phyloP scores from a whole-genome alignment of 2,113 vertebrate species.

The Candoia aspera region DNA sequence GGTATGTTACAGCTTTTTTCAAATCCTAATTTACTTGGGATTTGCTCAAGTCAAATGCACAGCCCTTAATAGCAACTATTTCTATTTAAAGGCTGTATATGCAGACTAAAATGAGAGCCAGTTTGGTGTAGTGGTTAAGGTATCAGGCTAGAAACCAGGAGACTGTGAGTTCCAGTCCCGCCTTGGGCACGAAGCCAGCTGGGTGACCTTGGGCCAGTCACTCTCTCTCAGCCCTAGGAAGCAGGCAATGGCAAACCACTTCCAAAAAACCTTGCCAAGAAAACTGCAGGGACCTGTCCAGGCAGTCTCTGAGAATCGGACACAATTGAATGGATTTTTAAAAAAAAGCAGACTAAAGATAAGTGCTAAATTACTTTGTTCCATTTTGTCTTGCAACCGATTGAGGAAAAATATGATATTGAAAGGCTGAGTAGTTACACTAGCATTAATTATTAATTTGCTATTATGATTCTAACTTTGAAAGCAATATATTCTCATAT shows the following conservation, averaged over 20 bases:
- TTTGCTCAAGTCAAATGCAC: not conserved
- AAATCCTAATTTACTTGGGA: not conserved
- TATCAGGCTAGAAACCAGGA: too few relatives aligned
- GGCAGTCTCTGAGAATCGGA: too few relatives aligned
- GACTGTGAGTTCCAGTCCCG: too few relatives aligned
- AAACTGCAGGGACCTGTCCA: too few relatives aligned
- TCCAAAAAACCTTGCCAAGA: too few relatives aligned
- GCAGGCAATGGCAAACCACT: too few relatives aligned
- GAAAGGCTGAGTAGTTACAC: slow-evolving; percentile 13
- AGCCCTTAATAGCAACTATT: slow-evolving; percentile 1
- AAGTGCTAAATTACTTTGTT: slow-evolving; percentile 23
- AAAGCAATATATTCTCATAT: slow-evolving; percentile 25
- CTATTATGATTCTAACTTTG: slow-evolving; percentile 19
- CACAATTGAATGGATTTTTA: too few relatives aligned
- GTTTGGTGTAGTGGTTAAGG: too few relatives aligned
- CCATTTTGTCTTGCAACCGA: not conserved
- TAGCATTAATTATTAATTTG: slow-evolving; percentile 40
- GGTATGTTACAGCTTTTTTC: not conserved
- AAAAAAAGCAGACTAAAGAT: not conserved
- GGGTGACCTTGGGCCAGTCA: too few relatives aligned
- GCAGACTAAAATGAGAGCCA: not conserved
- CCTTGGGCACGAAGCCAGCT: too few relatives aligned
- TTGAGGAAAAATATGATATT: slow-evolving; percentile 6
- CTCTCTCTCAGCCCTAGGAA: too few relatives aligned
- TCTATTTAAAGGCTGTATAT: not conserved